Percentiles rank a stretch among this genome's conserved stretches.
These are phyloP conservation scores for Pogonomyrmex barbatus DNA, from an alignment of 1,140 invertebrate species.

Conservation along the genomic window DNA sequence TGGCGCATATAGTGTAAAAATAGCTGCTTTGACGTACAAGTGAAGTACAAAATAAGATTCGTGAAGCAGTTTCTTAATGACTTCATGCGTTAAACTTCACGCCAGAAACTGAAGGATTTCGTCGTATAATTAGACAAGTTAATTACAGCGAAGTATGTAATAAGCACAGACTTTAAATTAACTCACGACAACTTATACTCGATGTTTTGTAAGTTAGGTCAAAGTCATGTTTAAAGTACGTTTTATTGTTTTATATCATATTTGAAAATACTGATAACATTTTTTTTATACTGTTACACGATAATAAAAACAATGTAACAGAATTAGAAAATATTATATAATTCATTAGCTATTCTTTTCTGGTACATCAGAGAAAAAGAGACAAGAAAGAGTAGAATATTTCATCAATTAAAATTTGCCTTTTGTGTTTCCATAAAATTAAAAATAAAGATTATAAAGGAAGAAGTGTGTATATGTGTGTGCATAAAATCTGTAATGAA, in stretches of 20 bases:
- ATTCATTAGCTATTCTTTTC: neutral
- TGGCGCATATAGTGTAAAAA: conserved; percentile 4
- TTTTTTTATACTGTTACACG: neutral
- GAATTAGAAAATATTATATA: neutral
- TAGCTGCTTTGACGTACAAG: conserved; percentile 53
- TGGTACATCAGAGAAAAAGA: neutral
- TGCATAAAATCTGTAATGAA: neutral
- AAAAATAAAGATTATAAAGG: neutral
- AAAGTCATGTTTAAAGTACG: conserved; percentile 20
- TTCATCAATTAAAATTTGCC: neutral
- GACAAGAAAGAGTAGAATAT: neutral
- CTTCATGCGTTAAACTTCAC: conserved; percentile 45
- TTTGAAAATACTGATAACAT: conserved; percentile 16
- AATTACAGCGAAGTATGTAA: conserved; percentile 60
- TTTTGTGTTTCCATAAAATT: neutral
- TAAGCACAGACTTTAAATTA: conserved; percentile 65
- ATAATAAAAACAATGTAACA: neutral
- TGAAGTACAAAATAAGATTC: conserved; percentile 60
- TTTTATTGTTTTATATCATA: neutral
- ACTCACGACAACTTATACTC: conserved; percentile 51
- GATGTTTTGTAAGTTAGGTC: neutral
- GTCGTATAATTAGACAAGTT: conserved; percentile 66
- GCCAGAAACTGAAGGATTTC: conserved; percentile 55
- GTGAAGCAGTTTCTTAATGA: conserved; percentile 27
- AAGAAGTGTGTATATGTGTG: too few relatives aligned